These are phyloP conservation scores for Solen grandis DNA, from an alignment of 1,140 invertebrate species.

Conservation along the genomic window DNA sequence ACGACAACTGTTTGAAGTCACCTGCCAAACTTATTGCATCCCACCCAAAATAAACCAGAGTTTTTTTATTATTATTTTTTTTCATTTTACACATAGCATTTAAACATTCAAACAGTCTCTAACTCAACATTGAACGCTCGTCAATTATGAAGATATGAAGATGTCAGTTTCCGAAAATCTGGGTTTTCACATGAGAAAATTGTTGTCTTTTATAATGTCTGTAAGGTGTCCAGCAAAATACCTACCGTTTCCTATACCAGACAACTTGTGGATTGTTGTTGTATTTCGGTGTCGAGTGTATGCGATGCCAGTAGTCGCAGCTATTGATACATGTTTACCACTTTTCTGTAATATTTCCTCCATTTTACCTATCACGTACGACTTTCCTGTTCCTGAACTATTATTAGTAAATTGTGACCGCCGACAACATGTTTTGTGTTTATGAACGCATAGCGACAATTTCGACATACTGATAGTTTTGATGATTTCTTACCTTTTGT, in stretches of 20 bases:
- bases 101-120: not conserved
- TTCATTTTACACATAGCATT: conserved; percentile 23
- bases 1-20: not conserved
- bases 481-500: too few species aligned
- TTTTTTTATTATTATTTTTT: too few species aligned
- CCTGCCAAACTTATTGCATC: conserved; percentile 16
- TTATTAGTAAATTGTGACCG: conserved; percentile 25
- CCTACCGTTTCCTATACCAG: conserved; percentile 32
- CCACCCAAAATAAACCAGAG: conserved; percentile 6
- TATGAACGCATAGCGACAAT: too few species aligned
- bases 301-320: conserved; percentile 37
- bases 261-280: conserved; percentile 40
- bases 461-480: too few species aligned
- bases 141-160: conserved; percentile 24
- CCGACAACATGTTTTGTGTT: not conserved
- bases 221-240: conserved; percentile 1
- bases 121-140: conserved; percentile 27
- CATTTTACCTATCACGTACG: not conserved
- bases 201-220: not conserved
- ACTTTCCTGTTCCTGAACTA: conserved; percentile 31
- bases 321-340: conserved; percentile 16
- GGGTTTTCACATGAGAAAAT: not conserved
- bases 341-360: not conserved
- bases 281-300: not conserved
- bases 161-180: conserved; percentile 20